Base-by-base conservation (phyloP, 1,140 invertebrate genomes). In the Trachymyrmex septentrionalis region DNA sequence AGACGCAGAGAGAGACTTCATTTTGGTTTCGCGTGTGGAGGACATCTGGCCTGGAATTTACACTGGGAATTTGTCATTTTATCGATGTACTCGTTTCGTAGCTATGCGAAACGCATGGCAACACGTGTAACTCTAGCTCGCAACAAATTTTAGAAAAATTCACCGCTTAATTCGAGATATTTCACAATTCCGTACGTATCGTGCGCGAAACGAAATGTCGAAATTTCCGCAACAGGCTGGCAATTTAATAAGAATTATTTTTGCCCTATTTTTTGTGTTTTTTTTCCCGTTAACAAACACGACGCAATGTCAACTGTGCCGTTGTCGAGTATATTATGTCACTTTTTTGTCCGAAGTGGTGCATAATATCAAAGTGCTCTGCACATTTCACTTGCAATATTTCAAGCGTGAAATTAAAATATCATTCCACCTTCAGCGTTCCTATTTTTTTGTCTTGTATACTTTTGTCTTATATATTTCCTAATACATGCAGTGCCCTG, bases 161-260 rank as follows among this genome's bases (percentile, higher is more conserved):
- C 38, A 21, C 27, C 61, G 34, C 19, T 84, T 59, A 53, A 72
- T 50, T 84, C 38, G 55, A 2, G 16, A 84, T 63, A 72, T 59
- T 81, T 81, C 19, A 27, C 71, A 82, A 73, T 73, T 48, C 66
- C 3, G n/a, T 2, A 19, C 27, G 34, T 61, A 73, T 61, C 38
- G 9, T 48, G 67, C 44, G 55, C 14, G n/a, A 84, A 50, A 48
- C 71, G n/a, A 84, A 84, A 75, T 34, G 38, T 84, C 69, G 69
- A 84, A 84, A 84, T 75, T 75, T 19, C 14, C 38, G 24, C 80
- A 75, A 84, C 69, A 50, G 21, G 55, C 80, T 50, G 38, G 55
- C 80, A 34, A 84, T 84, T 84, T 75, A 84, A 82, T 73, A 82
- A 75, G 55, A 84, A 75, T 84, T 84, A 84, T 75, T 84, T 75